These are phyloP conservation scores for Tricholauxania praeusta DNA, from an alignment of 2,888 invertebrate species.

Conservation along the genomic window DNA sequence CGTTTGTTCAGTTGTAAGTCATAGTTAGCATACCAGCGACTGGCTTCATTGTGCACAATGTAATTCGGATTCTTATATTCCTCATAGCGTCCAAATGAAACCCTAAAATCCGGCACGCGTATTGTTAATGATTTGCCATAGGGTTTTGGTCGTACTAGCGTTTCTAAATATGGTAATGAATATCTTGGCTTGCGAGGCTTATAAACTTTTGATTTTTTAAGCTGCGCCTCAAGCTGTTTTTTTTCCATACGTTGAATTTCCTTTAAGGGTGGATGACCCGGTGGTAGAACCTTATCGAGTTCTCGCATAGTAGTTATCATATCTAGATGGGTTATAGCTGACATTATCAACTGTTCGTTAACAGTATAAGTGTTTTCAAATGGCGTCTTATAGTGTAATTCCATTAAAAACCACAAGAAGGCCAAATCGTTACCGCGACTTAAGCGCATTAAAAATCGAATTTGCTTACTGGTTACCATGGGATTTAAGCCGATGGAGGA, in stretches of 20 bases:
- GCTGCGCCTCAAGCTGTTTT: background rate
- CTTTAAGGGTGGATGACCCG: constrained; percentile 43
- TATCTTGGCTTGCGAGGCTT: background rate
- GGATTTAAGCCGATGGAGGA: constrained; percentile 58
- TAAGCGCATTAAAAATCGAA: constrained; percentile 51
- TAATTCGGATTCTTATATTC: constrained; percentile 43
- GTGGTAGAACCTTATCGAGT: constrained; percentile 61
- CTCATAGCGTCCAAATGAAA: constrained; percentile 39
- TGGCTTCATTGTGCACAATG: constrained; percentile 45
- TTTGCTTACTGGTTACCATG: constrained; percentile 39
- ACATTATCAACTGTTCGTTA: constrained; percentile 63
- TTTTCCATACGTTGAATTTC: constrained; percentile 26
- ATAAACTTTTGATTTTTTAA: background rate
- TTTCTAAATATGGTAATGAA: constrained; percentile 51
- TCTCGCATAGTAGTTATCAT: constrained; percentile 59
- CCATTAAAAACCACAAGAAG: constrained; percentile 65
- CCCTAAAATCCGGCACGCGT: constrained; percentile 38
- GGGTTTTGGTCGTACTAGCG: constrained; percentile 40
- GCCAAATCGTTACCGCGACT: constrained; percentile 64
- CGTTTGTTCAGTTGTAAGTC: constrained; percentile 28
- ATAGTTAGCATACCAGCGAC: constrained; percentile 49
- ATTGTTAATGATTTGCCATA: constrained; percentile 43
- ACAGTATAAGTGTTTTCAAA: constrained; percentile 46
- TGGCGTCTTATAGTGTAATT: constrained; percentile 56
- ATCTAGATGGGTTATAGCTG: constrained; percentile 62